Evolutionary conservation across 2,797 vertebrate species (phyloP).

Genomic region (Thunnus albacares): DNA sequence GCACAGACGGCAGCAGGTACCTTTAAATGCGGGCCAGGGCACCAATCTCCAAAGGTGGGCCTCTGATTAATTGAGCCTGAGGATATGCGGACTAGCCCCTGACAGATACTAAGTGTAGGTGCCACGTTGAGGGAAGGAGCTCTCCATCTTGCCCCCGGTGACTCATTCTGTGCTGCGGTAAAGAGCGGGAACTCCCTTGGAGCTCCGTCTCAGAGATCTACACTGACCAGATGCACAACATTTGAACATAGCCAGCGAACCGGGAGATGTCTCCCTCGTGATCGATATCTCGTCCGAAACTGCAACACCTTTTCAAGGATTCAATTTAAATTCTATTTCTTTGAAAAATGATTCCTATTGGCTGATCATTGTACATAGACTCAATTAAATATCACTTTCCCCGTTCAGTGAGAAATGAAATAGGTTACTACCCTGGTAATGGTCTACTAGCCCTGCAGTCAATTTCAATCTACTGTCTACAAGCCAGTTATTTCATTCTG

Average conservation of each 20-base stretch:
- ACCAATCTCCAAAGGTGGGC: constrained; percentile 71
- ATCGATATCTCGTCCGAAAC: constrained; percentile 49
- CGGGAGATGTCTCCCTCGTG: constrained; percentile 15
- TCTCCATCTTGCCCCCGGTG: constrained; percentile 76
- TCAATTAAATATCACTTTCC: constrained; percentile 63
- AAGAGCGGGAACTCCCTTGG: constrained; percentile 50
- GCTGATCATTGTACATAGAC: constrained; percentile 41
- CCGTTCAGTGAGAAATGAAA: constrained; percentile 59
- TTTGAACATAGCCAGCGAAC: not conserved
- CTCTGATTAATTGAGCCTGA: constrained; percentile 81
- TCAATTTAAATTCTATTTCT: constrained; percentile 55
- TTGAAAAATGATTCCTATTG: constrained; percentile 53
- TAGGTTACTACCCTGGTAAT: constrained; percentile 45
- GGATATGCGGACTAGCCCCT: constrained; percentile 57
- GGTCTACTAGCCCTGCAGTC: constrained; percentile 57
- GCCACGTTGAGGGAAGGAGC: constrained; percentile 70
- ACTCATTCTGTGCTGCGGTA: constrained; percentile 58
- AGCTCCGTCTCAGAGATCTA: constrained; percentile 34
- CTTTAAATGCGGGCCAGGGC: constrained; percentile 64
- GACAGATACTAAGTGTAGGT: constrained; percentile 79
- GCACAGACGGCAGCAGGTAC: constrained; percentile 64
- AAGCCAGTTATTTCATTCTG: constrained; percentile 55
- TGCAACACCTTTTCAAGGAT: constrained; percentile 29
- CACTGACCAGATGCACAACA: constrained; percentile 42
- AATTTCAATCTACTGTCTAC: constrained; percentile 61